These are phyloP conservation scores for Drosophila greeni DNA, from an alignment of 2,888 invertebrate species.

Conservation along the genomic window DNA sequence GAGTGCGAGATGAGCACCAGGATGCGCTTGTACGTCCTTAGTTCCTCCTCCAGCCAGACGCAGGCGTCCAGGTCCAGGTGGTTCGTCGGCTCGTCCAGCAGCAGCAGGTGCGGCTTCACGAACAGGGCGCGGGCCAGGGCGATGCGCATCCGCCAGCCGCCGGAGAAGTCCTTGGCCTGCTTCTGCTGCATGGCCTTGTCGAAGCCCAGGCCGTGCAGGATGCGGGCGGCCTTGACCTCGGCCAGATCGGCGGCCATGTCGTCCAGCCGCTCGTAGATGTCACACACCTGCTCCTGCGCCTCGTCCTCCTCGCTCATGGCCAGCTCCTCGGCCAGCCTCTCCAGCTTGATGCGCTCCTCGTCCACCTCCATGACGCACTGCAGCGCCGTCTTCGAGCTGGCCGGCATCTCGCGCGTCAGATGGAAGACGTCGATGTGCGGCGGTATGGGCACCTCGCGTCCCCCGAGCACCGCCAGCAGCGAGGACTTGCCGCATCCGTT, in stretches of 20 bases:
- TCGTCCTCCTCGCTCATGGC: constrained; percentile 93
- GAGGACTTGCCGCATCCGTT: constrained; percentile 99
- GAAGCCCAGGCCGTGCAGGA: constrained; percentile 98
- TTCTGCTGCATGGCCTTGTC: constrained; percentile 90
- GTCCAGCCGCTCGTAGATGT: constrained; percentile 97
- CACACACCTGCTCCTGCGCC: constrained; percentile 96
- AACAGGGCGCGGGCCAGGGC: constrained; percentile 97
- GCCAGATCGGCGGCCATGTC: constrained; percentile 98
- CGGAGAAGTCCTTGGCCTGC: constrained; percentile 91
- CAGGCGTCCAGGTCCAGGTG: constrained; percentile 99
- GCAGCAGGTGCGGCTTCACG: constrained; percentile 96
- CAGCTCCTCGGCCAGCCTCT: constrained; percentile 93
- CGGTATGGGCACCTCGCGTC: constrained; percentile 96
- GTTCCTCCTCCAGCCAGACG: constrained; percentile 99
- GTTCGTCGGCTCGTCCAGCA: constrained; percentile 99
- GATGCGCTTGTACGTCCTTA: constrained; percentile 97
- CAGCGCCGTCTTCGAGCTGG: constrained; percentile 96
- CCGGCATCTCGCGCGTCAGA: constrained; percentile 97
- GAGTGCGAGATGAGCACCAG: constrained; percentile 99
- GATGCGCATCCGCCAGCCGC: constrained; percentile 99
- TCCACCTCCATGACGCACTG: constrained; percentile 99
- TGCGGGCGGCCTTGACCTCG: constrained; percentile 94
- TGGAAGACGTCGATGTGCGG: constrained; percentile 98
- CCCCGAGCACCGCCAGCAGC: constrained; percentile 92
- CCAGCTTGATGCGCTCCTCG: constrained; percentile 92